These are phyloP conservation scores for Helicoverpa armigera DNA, from an alignment of 1,140 invertebrate species.

Conservation along the genomic window DNA sequence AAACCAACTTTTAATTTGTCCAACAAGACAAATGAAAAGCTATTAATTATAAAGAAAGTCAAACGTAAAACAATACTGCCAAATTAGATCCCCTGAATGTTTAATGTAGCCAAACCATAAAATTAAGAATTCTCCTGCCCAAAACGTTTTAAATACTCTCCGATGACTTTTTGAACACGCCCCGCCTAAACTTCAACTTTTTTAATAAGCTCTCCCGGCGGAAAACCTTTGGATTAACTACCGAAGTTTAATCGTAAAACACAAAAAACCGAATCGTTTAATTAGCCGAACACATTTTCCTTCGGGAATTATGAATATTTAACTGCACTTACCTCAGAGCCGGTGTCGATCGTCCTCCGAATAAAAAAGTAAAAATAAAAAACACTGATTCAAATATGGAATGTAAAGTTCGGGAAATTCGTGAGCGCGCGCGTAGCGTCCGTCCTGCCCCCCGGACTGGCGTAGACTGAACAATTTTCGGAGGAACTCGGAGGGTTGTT, in stretches of 20 bases:
- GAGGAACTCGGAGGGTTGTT: constrained; percentile 51
- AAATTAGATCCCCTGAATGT: constrained; percentile 24
- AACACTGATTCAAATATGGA: constrained; percentile 38
- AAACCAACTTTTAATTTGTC: neutral
- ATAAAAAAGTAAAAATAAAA: constrained; percentile 44
- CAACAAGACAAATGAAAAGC: neutral
- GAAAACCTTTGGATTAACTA: constrained; percentile 58
- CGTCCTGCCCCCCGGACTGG: constrained; percentile 49
- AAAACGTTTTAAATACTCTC: constrained; percentile 56
- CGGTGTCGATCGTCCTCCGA: constrained; percentile 18
- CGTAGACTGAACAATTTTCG: constrained; percentile 59
- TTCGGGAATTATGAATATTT: constrained; percentile 40
- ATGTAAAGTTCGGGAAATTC: constrained; percentile 46
- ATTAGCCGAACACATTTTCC: constrained; percentile 24
- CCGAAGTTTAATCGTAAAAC: constrained; percentile 62
- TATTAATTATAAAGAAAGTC: neutral
- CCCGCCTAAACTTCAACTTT: constrained; percentile 63
- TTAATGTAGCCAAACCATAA: constrained; percentile 29
- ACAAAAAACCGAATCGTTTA: constrained; percentile 49
- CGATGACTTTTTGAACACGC: constrained; percentile 62
- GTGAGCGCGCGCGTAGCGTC: constrained; percentile 50
- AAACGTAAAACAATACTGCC: constrained; percentile 16
- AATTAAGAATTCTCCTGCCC: constrained; percentile 38
- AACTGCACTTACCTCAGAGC: constrained; percentile 39
- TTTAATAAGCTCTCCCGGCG: constrained; percentile 64